A percentile compares a stretch with the other conserved stretches of the same genome.
These are phyloP conservation scores for Proales similis DNA, from an alignment of 1,140 invertebrate genomes.

Conservation along the genomic window DNA sequence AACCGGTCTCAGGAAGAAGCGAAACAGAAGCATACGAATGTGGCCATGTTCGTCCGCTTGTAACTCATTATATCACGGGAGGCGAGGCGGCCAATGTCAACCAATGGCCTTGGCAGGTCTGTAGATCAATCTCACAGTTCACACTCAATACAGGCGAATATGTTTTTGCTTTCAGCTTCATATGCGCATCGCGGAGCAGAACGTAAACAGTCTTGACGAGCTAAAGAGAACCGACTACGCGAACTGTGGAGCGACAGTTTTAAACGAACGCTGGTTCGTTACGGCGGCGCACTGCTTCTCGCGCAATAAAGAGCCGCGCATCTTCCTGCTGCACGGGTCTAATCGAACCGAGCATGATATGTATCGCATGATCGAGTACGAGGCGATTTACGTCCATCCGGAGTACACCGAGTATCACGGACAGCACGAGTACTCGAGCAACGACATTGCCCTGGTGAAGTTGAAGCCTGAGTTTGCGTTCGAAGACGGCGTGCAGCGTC, in stretches of 20 bases:
- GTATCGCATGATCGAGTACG: slow-evolving; percentile 26
- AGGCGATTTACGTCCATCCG: slow-evolving; percentile 21
- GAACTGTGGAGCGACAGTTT: slow-evolving; percentile 30
- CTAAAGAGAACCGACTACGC: slow-evolving; percentile 18
- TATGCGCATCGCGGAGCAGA: slow-evolving; percentile 23
- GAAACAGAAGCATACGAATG: too few species aligned
- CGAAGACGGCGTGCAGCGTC: not conserved
- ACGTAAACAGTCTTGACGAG: not conserved
- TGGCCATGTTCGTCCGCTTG: slow-evolving; percentile 1
- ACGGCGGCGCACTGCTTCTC: slow-evolving; percentile 37
- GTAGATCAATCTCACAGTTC: not conserved
- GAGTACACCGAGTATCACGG: slow-evolving; percentile 15
- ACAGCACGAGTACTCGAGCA: slow-evolving; percentile 15
- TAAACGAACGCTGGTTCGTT: slow-evolving; percentile 24
- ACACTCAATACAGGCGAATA: not conserved
- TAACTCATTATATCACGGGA: slow-evolving; percentile 21
- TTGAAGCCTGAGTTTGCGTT: not conserved
- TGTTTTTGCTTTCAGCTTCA: not conserved
- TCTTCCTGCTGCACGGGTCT: slow-evolving; percentile 18
- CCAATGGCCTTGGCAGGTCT: slow-evolving; percentile 37
- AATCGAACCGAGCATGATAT: slow-evolving; percentile 9
- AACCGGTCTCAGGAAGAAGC: too few species aligned
- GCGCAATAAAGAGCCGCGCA: slow-evolving; percentile 8
- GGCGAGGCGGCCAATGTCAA: slow-evolving; percentile 1
- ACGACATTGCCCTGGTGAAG: slow-evolving; percentile 26